A percentile compares a stretch with the other conserved stretches of the same genome.
Conservation (phyloP, 2,797 vertebrate genomes). For the Gambusia yucatana region DNA sequence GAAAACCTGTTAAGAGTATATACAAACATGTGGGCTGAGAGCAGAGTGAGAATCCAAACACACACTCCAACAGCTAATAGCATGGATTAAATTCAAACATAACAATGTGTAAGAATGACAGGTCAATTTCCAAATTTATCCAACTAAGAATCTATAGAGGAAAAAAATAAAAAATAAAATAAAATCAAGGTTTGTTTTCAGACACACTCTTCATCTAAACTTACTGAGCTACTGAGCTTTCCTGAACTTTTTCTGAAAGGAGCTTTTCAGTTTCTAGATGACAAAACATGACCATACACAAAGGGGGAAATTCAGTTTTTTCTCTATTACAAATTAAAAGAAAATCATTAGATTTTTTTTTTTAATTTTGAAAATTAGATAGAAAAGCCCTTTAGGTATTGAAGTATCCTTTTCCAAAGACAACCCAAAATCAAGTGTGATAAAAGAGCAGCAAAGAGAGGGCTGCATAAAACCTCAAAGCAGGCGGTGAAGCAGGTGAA, state of each 20-base stretch:
- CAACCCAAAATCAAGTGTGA: background rate
- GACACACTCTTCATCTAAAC: background rate
- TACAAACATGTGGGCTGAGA: background rate
- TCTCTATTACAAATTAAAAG: constrained; percentile 38
- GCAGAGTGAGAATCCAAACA: background rate
- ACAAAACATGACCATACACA: background rate
- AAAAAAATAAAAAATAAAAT: no score
- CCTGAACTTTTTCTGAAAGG: no score
- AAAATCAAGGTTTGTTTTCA: background rate
- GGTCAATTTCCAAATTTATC: background rate
- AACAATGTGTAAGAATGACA: background rate
- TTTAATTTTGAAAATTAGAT: constrained; percentile 15
- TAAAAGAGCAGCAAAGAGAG: background rate
- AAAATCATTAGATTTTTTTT: background rate
- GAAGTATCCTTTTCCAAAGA: background rate
- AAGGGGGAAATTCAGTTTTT: constrained; percentile 25
- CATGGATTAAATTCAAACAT: background rate
- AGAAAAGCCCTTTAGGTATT: background rate
- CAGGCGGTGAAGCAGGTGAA: constrained; percentile 14
- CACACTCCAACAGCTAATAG: background rate
- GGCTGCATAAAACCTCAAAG: constrained; percentile 32
- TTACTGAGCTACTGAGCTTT: background rate
- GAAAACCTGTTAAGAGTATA: background rate
- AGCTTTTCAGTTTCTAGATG: background rate
- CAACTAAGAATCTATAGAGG: background rate